Evolutionary conservation across 2,113 vertebrate species (phyloP).

Genomic region (Cyrtonyx montezumae): DNA sequence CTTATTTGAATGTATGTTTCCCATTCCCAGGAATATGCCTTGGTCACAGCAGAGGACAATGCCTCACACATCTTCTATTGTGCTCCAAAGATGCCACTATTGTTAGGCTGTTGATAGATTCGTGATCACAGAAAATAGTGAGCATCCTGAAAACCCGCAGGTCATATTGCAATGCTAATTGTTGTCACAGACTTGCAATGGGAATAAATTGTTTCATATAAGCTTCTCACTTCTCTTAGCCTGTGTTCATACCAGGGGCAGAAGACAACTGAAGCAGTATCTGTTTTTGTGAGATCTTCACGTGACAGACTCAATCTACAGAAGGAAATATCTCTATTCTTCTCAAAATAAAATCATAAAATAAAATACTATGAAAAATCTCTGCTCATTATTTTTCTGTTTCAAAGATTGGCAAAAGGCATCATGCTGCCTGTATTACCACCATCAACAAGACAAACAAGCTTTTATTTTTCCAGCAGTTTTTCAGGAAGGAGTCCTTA

Average conservation of each 20-base stretch:
- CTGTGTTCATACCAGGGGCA: neutral
- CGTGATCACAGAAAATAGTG: constrained; percentile 47
- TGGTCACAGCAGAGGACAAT: neutral
- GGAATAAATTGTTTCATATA: constrained; percentile 2
- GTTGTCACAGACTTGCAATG: neutral
- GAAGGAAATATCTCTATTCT: neutral
- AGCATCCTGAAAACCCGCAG: neutral
- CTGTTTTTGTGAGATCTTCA: neutral
- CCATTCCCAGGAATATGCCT: neutral
- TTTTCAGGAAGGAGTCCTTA: neutral
- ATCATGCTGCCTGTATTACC: neutral
- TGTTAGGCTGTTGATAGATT: constrained; percentile 3
- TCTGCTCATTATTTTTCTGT: neutral
- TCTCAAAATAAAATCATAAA: neutral
- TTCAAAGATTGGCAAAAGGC: neutral
- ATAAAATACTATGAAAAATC: neutral
- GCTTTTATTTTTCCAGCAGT: neutral
- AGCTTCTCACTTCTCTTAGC: neutral
- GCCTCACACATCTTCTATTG: neutral
- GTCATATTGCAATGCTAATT: constrained; percentile 1
- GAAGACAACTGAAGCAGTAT: neutral
- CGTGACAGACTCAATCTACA: neutral
- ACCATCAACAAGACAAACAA: neutral
- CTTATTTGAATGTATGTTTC: neutral
- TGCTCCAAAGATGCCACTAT: neutral